Conservation (phyloP, 2,113 vertebrate species). For the Catagonus wagneri region DNA sequence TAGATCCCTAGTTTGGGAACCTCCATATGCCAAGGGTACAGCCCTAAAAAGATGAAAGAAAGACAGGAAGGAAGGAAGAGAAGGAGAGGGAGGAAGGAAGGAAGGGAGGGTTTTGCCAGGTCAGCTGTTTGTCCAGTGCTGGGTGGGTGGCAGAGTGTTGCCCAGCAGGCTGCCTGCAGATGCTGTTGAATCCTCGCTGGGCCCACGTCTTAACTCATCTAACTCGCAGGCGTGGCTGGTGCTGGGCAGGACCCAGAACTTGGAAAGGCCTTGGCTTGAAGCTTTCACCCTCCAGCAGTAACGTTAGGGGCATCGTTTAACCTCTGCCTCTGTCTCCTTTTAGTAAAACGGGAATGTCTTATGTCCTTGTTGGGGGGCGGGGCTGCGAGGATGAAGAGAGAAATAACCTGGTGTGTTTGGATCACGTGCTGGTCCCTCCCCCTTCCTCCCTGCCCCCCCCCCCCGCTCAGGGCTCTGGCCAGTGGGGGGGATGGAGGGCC, state of each 20-base stretch:
- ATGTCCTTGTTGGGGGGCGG: neutral
- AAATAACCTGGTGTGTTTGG: rapidly evolving
- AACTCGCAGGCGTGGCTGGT: neutral
- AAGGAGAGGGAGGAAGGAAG: too few species aligned
- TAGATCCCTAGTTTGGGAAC: too few species aligned
- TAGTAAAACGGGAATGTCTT: neutral
- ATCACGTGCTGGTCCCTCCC: neutral
- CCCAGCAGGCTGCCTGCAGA: neutral
- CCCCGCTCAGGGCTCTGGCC: too few species aligned
- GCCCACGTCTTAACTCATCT: rapidly evolving
- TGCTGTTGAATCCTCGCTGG: neutral
- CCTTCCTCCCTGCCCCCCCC: neutral
- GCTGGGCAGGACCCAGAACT: neutral
- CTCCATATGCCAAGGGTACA: too few species aligned
- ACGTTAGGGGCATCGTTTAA: rapidly evolving
- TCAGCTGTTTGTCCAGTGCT: neutral
- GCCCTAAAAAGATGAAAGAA: too few species aligned
- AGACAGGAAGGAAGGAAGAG: too few species aligned
- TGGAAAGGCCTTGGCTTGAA: neutral
- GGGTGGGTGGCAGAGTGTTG: neutral
- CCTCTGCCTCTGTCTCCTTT: neutral
- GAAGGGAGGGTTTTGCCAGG: neutral
- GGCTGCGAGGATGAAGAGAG: neutral
- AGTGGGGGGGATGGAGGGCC: too few species aligned
- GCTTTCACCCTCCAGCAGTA: rapidly evolving